A percentile compares a stretch with the other conserved stretches of the same genome.
Evolutionary conservation across 2,888 invertebrate genomes (phyloP).

Genomic region (Lepas anatifera): DNA sequence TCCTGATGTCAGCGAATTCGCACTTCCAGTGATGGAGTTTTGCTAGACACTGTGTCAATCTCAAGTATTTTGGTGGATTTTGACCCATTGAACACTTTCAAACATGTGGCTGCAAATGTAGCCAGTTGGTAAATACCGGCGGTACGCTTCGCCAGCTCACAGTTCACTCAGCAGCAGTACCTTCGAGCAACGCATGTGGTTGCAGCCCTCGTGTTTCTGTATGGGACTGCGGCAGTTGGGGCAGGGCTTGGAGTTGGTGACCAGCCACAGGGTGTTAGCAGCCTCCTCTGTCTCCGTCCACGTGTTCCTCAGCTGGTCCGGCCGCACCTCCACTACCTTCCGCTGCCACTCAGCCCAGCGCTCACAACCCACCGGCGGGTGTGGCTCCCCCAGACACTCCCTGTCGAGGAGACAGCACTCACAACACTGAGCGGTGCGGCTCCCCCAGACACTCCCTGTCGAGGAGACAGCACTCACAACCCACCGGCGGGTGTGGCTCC

Average conservation of each 20-base stretch:
- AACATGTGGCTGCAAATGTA: too few species aligned
- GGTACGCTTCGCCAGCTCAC: too few species aligned
- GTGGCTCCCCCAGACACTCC: constrained; percentile 48
- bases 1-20: too few species aligned
- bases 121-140: too few species aligned
- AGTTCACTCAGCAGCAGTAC: too few species aligned
- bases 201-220: constrained; percentile 58
- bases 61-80: too few species aligned
- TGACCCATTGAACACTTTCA: too few species aligned
- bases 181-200: constrained; percentile 59
- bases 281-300: constrained; percentile 44
- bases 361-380: constrained; percentile 52
- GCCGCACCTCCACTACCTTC: constrained; percentile 50
- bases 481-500: constrained; percentile 42
- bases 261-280: constrained; percentile 53
- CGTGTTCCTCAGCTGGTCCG: constrained; percentile 44
- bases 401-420: constrained; percentile 28
- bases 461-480: too few species aligned
- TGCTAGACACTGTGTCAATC: too few species aligned
- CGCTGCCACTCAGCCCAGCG: constrained; percentile 49
- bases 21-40: too few species aligned
- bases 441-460: too few species aligned
- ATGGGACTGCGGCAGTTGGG: constrained; percentile 57
- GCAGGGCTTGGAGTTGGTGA: constrained; percentile 55
- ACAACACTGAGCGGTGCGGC: too few species aligned